Conservation (phyloP, 2,888 invertebrate genomes). For the Acrobasis repandana region DNA sequence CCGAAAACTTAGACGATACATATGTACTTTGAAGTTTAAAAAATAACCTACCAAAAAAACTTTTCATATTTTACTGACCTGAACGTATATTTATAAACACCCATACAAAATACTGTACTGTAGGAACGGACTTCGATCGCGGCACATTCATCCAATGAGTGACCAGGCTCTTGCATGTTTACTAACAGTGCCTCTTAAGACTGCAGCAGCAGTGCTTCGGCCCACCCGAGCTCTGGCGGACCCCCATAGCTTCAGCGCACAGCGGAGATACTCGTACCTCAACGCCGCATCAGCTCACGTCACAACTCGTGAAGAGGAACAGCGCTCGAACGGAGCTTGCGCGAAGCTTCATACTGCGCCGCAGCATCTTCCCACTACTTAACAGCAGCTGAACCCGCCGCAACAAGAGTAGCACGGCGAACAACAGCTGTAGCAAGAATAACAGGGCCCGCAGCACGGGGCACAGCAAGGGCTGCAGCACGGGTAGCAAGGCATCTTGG, state of each 20-base stretch:
- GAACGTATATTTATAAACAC: slow-evolving; percentile 48
- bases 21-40: background rate
- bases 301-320: background rate
- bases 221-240: slow-evolving; percentile 31
- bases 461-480: slow-evolving; percentile 7
- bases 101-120: slow-evolving; percentile 37
- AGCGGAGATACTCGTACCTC: background rate
- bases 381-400: slow-evolving; percentile 30
- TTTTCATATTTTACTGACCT: slow-evolving; percentile 34
- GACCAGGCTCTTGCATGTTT: background rate
- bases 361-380: background rate
- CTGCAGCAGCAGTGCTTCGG: slow-evolving; percentile 27
- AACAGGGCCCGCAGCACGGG: slow-evolving; percentile 45
- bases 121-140: slow-evolving; percentile 18
- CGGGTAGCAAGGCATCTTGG: slow-evolving; percentile 20
- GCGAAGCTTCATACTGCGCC: background rate
- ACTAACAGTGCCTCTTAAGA: background rate
- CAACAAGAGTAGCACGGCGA: slow-evolving; percentile 47
- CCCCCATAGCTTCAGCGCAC: slow-evolving; percentile 18
- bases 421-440: slow-evolving; percentile 46
- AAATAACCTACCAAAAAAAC: background rate
- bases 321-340: background rate
- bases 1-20: too few relatives aligned
- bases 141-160: too few relatives aligned
- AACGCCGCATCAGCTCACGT: background rate